Conservation (phyloP, 2,113 vertebrate species). For the Hyperopisus bebe region DNA sequence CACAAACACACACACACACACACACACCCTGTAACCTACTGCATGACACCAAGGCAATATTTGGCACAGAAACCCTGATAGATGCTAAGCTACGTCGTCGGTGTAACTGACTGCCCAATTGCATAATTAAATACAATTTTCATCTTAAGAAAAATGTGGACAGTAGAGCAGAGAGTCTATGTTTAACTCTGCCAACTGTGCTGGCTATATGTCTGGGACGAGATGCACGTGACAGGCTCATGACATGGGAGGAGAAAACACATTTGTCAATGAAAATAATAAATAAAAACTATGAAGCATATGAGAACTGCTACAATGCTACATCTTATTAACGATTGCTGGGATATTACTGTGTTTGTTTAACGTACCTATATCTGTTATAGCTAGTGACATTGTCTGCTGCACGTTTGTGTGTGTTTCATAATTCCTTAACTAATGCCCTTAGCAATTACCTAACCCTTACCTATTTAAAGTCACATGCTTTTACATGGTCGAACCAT, state of each 20-base stretch:
- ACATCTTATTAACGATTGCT: neutral
- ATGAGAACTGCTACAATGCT: neutral
- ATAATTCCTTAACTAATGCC: neutral
- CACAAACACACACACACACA: neutral
- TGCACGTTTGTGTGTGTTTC: neutral
- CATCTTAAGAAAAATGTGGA: neutral
- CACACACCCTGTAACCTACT: neutral
- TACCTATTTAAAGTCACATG: neutral
- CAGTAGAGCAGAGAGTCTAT: neutral
- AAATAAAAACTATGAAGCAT: neutral
- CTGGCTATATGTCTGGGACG: neutral
- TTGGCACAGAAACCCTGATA: neutral
- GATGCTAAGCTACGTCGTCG: neutral
- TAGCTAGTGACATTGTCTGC: neutral
- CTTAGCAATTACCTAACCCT: neutral
- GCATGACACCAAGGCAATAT: neutral
- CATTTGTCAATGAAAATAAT: neutral
- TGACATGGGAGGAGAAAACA: neutral
- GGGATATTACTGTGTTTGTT: neutral
- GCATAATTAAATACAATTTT: neutral
- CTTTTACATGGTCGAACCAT: neutral
- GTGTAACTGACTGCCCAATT: neutral
- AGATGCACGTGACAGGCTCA: neutral
- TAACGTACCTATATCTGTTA: neutral
- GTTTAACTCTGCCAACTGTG: neutral